phyloP scores from a whole-genome alignment of 1,140 invertebrate genomes.

The Drosophila pectinifera region DNA sequence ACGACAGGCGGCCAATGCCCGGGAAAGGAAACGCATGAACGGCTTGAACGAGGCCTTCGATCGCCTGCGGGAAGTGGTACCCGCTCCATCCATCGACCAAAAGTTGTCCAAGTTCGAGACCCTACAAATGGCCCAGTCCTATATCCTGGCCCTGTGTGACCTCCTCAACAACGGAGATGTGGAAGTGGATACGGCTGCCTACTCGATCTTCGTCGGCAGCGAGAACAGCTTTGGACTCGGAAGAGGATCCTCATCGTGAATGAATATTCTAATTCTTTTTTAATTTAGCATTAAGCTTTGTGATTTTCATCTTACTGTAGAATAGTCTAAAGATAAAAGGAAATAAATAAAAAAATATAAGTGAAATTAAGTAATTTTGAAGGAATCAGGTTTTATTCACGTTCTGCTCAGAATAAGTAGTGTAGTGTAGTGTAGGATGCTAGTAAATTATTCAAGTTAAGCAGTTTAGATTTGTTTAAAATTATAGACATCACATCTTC shows the following conservation, averaged over 20 bases:
- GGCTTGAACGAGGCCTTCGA: constrained; percentile 94
- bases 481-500: background rate
- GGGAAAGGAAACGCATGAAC: constrained; percentile 92
- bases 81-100: constrained; percentile 90
- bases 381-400: no score
- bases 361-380: no score
- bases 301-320: constrained; percentile 62
- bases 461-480: no score
- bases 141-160: constrained; percentile 91
- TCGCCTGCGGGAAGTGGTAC: constrained; percentile 91
- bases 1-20: constrained; percentile 91
- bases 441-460: no score
- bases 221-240: constrained; percentile 54
- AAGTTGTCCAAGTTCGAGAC: constrained; percentile 95
- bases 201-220: constrained; percentile 58
- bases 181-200: constrained; percentile 56
- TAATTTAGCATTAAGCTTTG: constrained; percentile 59
- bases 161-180: constrained; percentile 84
- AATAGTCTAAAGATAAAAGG: constrained; percentile 17
- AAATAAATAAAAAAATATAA: constrained; percentile 26
- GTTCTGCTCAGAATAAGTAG: no score
- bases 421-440: no score
- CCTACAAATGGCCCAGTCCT: constrained; percentile 94
- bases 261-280: background rate
- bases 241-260: constrained; percentile 20